phyloP scores from a whole-genome alignment of 2,113 vertebrate species.

The Festucalex cinctus region DNA sequence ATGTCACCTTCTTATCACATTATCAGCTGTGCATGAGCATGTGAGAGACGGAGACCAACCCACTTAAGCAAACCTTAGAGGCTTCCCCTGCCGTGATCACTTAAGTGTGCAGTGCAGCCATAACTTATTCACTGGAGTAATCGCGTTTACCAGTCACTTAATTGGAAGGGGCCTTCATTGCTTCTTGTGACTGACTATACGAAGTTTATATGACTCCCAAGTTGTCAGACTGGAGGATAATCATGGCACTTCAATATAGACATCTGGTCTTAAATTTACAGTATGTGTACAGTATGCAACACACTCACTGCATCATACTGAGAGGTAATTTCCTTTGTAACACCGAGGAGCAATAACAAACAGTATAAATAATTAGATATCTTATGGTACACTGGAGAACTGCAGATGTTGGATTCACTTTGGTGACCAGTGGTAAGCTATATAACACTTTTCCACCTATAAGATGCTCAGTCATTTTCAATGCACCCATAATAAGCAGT shows the following conservation, averaged over 20 bases:
- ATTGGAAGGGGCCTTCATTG: constrained; percentile 27
- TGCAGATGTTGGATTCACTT: not conserved
- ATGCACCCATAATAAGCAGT: too few species aligned
- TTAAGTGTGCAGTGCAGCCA: not conserved
- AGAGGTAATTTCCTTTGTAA: not conserved
- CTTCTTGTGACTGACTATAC: constrained; percentile 32
- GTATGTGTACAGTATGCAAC: not conserved
- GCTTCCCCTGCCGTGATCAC: constrained; percentile 1
- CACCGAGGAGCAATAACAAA: not conserved
- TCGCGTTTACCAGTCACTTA: constrained; percentile 37
- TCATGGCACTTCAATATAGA: not conserved
- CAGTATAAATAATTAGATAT: not conserved
- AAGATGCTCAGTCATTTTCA: too few species aligned
- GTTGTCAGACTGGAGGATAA: not conserved
- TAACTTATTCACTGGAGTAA: constrained; percentile 22
- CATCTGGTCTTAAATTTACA: not conserved
- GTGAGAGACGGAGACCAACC: not conserved
- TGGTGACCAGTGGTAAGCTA: not conserved
- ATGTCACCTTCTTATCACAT: constrained; percentile 19
- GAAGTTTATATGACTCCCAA: constrained; percentile 27
- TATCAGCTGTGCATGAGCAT: constrained; percentile 8
- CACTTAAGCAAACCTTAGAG: constrained; percentile 11
- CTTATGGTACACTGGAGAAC: not conserved
- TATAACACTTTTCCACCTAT: not conserved
- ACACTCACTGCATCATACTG: not conserved